Evolutionary conservation across 2,888 invertebrate genomes (phyloP).

Genomic region (Biston betularia): DNA sequence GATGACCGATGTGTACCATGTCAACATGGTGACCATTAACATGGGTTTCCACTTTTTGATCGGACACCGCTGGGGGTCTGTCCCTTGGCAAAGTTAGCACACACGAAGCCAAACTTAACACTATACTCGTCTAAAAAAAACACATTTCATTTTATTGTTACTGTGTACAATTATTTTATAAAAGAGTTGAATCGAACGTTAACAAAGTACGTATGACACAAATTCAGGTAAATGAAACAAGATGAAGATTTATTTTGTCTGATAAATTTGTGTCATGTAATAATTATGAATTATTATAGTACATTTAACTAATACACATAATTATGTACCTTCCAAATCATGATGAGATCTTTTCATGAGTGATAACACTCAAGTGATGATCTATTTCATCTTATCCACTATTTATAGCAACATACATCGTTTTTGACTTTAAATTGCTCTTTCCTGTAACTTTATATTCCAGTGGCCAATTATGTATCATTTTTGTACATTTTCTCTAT

Average conservation of each 20-base stretch:
- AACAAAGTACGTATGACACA: too few relatives aligned
- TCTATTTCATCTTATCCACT: conserved; percentile 53
- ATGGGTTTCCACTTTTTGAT: conserved; percentile 59
- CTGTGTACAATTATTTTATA: neutral
- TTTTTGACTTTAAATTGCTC: conserved; percentile 60
- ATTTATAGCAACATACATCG: conserved; percentile 63
- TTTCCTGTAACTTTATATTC: conserved; percentile 57
- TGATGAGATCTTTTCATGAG: conserved; percentile 61
- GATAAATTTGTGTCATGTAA: too few relatives aligned
- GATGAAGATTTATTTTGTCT: too few relatives aligned
- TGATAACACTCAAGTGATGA: conserved; percentile 57
- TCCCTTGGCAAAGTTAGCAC: conserved; percentile 53
- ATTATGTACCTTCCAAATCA: conserved; percentile 71
- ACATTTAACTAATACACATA: neutral
- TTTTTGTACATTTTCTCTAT: conserved; percentile 53
- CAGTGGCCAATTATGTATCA: conserved; percentile 54
- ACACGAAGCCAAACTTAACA: conserved; percentile 61
- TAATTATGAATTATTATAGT: too few relatives aligned
- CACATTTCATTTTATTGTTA: conserved; percentile 7
- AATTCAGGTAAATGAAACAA: too few relatives aligned
- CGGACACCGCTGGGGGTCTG: conserved; percentile 62
- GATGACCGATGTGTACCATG: conserved; percentile 61
- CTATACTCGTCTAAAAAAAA: conserved; percentile 57
- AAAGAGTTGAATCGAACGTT: too few relatives aligned
- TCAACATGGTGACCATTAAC: conserved; percentile 59